Evolutionary conservation across 1,140 invertebrate species (phyloP).

Genomic region (Pogonognathellus flavescens): DNA sequence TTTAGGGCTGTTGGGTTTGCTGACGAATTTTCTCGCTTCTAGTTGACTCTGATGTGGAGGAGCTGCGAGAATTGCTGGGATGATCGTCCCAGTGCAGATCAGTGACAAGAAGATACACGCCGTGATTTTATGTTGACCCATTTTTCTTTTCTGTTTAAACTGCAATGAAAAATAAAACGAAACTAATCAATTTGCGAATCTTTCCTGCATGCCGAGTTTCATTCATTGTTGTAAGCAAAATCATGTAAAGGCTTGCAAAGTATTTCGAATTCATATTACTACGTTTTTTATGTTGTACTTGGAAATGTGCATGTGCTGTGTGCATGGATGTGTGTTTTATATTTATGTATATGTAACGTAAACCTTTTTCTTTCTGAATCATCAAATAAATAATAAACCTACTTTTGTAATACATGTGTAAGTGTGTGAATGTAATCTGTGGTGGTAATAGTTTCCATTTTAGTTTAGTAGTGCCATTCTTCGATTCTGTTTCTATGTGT

Average conservation of each 20-base stretch:
- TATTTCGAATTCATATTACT: too few species aligned
- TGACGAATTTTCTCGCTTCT: constrained; percentile 67
- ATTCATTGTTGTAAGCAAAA: too few species aligned
- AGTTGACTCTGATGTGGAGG: constrained; percentile 53
- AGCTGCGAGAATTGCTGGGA: constrained; percentile 61
- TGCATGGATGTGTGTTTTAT: too few species aligned
- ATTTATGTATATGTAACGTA: too few species aligned
- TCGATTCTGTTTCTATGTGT: background rate
- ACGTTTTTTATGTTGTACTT: too few species aligned
- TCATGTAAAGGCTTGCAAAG: background rate
- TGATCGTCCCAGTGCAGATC: constrained; percentile 60
- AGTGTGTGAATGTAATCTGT: background rate
- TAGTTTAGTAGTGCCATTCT: background rate
- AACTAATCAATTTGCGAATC: background rate
- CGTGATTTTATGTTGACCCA: constrained; percentile 60
- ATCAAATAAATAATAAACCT: constrained; percentile 21
- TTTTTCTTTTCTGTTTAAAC: constrained; percentile 22
- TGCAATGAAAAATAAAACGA: constrained; percentile 54
- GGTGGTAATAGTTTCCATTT: constrained; percentile 24
- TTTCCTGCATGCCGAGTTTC: background rate
- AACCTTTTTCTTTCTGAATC: too few species aligned
- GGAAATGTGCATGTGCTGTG: too few species aligned
- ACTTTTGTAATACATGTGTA: background rate
- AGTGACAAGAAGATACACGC: constrained; percentile 64
- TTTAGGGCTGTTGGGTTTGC: constrained; percentile 69